Evolutionary conservation across 2,113 vertebrate genomes (phyloP), one percentile per base, ranked within the genome.

Genomic region (Hiodon tergisus): DNA sequence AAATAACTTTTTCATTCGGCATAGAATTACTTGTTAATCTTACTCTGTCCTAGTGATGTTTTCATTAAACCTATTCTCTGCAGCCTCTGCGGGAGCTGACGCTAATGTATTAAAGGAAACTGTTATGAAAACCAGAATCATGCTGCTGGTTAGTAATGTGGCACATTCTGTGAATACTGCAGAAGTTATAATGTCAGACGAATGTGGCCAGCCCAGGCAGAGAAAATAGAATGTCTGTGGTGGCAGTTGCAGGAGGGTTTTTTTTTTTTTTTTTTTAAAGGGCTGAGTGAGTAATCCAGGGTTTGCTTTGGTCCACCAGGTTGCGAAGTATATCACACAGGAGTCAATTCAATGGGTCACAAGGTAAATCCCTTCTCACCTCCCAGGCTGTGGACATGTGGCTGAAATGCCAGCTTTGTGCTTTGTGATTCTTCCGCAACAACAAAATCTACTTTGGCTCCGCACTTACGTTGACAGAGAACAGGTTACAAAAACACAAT

Each of bases 171-270:
- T 65, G 67, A 72, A 55, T 72, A 50, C 55, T 67, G 9, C 51
- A 62, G 60, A 17, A 3, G 14, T 70, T 77, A 77, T 58, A 46
- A 61, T 6, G 74, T 71, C 66, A 78, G 72, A 76, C 75, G n/a
- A 72, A 69, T 74, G 66, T 16, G 68, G 75, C 73, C 72, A 78
- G 72, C 71, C 69, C 75, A 75, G 77, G 79, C 75, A 76, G 76
- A 69, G 70, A 72, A 31, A 47, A 6, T 17, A 16, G 63, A 66
- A 47, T 54, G 53, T 52, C 51, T 66, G 4, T 9, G 73, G 52
- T 6, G 51, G 63, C 48, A n/a, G 58, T 48, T 16, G 3, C n/a
- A 59, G 74, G 67, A 69, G 57, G 5, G 58, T 52, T 10, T 31
- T 31, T 31, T 31, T 31, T 31, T 31, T 31, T 31, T 31, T 31